phyloP scores from a whole-genome alignment of 2,113 vertebrate genomes.

The Heliornis fulica region DNA sequence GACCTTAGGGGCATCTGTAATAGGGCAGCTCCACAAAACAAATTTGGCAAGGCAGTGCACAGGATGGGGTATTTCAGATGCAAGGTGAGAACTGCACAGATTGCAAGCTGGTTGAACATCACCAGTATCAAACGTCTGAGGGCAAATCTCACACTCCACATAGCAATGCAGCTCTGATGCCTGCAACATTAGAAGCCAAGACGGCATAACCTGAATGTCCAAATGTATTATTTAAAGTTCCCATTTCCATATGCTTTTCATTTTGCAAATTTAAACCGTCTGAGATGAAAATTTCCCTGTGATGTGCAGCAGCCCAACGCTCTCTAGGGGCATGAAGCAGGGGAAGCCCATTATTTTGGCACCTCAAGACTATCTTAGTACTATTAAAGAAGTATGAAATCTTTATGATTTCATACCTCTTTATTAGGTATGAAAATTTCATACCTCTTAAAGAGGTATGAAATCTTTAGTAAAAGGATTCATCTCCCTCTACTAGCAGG shows the following conservation, averaged over 20 bases:
- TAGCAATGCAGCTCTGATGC: fast-evolving
- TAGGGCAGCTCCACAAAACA: fast-evolving
- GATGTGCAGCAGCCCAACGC: neutral
- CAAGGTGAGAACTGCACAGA: neutral
- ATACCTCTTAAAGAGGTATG: neutral
- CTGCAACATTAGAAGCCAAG: neutral
- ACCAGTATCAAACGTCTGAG: neutral
- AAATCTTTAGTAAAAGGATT: neutral
- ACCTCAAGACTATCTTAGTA: neutral
- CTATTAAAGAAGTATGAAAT: neutral
- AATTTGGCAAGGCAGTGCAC: neutral
- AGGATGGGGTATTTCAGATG: neutral
- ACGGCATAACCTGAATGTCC: neutral
- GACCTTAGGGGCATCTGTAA: too few species aligned
- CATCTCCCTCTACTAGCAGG: neutral
- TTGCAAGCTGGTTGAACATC: neutral
- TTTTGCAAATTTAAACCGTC: neutral
- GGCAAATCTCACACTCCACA: neutral
- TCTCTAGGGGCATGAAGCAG: neutral
- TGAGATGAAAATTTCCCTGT: neutral
- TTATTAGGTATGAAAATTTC: too few species aligned
- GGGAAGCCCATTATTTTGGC: neutral
- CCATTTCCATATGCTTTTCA: slow-evolving; percentile 25
- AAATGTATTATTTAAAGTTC: neutral
- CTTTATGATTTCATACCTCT: too few species aligned